Percentiles rank a stretch among this genome's conserved stretches.
These are phyloP conservation scores for Ceraclea dissimilis DNA, from an alignment of 2,888 invertebrate species.

Conservation along the genomic window DNA sequence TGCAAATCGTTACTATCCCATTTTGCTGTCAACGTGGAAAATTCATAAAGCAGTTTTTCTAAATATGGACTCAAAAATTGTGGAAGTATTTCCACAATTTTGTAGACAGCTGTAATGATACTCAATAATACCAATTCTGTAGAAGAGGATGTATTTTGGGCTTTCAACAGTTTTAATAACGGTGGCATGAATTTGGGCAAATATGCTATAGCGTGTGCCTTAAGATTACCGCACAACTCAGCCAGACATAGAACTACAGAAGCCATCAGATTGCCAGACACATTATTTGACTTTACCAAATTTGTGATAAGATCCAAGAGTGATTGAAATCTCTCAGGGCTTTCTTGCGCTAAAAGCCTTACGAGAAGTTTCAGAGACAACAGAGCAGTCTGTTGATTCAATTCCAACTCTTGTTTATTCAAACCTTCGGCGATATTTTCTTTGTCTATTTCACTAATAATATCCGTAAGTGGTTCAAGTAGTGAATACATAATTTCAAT, in stretches of 20 bases:
- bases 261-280: constrained; percentile 58
- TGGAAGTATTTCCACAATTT: constrained; percentile 73
- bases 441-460: constrained; percentile 49
- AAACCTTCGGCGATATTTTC: constrained; percentile 34
- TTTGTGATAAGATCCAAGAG: constrained; percentile 61
- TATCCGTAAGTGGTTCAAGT: constrained; percentile 52
- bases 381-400: constrained; percentile 75
- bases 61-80: constrained; percentile 82
- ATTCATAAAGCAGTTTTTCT: constrained; percentile 58
- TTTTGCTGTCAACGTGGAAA: constrained; percentile 52
- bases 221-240: constrained; percentile 68
- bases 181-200: constrained; percentile 76
- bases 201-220: constrained; percentile 64
- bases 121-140: constrained; percentile 61
- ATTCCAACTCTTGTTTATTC: constrained; percentile 50
- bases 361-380: constrained; percentile 78
- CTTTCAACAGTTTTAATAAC: constrained; percentile 56
- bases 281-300: constrained; percentile 45
- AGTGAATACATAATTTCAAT: constrained; percentile 48
- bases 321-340: constrained; percentile 63
- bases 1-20: constrained; percentile 43
- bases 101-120: constrained; percentile 70
- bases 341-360: constrained; percentile 57
- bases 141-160: constrained; percentile 50
- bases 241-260: constrained; percentile 70